A percentile compares a stretch with the other conserved stretches of the same genome.
Evolutionary conservation across 1,140 invertebrate species (phyloP).

Genomic region (Brachionus koreanus): DNA sequence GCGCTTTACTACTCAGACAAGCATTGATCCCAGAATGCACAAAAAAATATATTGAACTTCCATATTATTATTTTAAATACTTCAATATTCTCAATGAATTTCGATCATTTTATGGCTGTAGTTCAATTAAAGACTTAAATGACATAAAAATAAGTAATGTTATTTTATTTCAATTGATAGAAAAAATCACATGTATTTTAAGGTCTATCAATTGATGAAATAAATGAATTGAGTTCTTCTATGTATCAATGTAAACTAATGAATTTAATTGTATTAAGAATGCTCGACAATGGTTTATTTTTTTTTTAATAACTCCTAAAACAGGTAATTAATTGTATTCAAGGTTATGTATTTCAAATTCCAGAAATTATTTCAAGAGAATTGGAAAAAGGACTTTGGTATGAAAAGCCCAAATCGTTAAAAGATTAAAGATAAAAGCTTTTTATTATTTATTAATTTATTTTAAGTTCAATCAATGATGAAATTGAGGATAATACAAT

Average conservation of each 20-base stretch:
- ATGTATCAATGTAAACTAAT: conserved; percentile 1
- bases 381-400: conserved; percentile 68
- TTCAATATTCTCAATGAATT: conserved; percentile 91
- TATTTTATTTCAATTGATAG: not conserved
- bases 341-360: conserved; percentile 73
- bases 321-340: conserved; percentile 62
- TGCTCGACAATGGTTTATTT: not conserved
- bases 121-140: not conserved
- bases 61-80: conserved; percentile 78
- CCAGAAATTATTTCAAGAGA: conserved; percentile 80
- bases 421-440: no score
- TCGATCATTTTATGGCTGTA: conserved; percentile 50
- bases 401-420: no score
- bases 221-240: not conserved
- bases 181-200: not conserved
- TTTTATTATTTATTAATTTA: no score
- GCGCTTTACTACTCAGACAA: conserved; percentile 78
- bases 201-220: not conserved
- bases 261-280: not conserved
- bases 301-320: not conserved
- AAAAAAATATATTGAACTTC: conserved; percentile 78
- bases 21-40: conserved; percentile 82
- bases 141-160: not conserved
- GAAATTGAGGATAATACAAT: conserved; percentile 92
- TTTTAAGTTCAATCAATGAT: conserved; percentile 78